Conservation (phyloP, 1,140 invertebrate species). For the Mizuhopecten yessoensis region DNA sequence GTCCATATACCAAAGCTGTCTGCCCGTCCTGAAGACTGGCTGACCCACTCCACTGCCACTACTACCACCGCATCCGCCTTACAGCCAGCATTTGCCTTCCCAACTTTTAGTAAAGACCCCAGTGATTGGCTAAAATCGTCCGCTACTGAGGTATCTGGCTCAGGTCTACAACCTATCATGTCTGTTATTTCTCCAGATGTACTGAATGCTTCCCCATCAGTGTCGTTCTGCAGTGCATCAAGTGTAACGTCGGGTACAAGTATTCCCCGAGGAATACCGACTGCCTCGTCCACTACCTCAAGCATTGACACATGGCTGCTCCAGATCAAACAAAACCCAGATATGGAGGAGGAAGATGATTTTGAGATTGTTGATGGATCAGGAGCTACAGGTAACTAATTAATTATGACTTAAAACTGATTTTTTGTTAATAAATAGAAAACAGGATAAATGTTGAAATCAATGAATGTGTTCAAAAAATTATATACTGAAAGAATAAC, state of each 20-base stretch:
- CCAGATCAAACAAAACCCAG: conserved; percentile 74
- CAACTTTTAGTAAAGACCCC: conserved; percentile 58
- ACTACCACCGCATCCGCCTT: conserved; percentile 42
- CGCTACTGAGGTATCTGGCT: not conserved
- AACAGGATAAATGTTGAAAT: no score
- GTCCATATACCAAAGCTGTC: conserved; percentile 72
- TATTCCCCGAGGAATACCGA: not conserved
- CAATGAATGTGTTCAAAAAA: no score
- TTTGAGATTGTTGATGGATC: conserved; percentile 75
- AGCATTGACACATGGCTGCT: conserved; percentile 76
- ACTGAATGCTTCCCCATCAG: not conserved
- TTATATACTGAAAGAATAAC: no score
- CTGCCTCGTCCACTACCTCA: conserved; percentile 47
- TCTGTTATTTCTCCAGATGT: not conserved
- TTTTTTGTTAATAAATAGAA: no score
- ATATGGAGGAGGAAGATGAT: conserved; percentile 75
- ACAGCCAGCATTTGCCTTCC: conserved; percentile 57
- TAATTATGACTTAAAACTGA: no score
- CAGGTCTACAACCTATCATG: not conserved
- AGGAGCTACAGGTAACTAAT: conserved; percentile 53
- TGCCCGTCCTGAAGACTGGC: conserved; percentile 67
- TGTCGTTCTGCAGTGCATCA: not conserved
- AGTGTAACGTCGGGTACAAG: not conserved
- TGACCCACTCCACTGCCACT: conserved; percentile 53
- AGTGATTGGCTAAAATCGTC: conserved; percentile 58